These are phyloP conservation scores for Enteromius unitaeniatus DNA, from an alignment of 2,797 vertebrate species.

Conservation along the genomic window DNA sequence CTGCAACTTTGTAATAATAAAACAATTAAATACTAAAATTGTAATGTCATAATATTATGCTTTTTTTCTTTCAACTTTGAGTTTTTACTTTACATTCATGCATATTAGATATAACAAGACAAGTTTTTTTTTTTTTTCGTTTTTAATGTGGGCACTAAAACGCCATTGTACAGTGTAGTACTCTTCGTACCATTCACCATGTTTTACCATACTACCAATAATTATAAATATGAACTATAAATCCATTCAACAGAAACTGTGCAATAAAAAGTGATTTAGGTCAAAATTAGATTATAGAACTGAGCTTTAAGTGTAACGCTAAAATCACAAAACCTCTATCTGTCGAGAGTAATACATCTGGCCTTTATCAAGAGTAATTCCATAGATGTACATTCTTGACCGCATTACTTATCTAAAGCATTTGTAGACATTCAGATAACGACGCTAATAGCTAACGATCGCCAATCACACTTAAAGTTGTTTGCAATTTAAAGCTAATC, in stretches of 20 bases:
- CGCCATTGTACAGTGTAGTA: not conserved
- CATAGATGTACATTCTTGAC: slow-evolving; percentile 13
- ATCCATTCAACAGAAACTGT: slow-evolving; percentile 8
- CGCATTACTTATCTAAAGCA: slow-evolving; percentile 25
- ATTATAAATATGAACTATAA: no score
- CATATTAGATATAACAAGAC: not conserved
- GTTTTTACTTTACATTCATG: not conserved
- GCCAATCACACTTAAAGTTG: slow-evolving; percentile 29
- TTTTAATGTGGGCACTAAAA: not conserved
- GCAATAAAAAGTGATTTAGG: not conserved
- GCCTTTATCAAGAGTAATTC: slow-evolving; percentile 21
- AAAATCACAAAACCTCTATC: not conserved
- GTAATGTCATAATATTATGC: not conserved
- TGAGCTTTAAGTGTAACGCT: not conserved
- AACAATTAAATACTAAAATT: not conserved
- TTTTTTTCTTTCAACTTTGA: not conserved
- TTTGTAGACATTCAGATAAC: slow-evolving; percentile 44
- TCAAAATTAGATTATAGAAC: not conserved
- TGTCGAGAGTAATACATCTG: slow-evolving; percentile 13
- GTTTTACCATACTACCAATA: not conserved
- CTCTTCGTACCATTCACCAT: not conserved
- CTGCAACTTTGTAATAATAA: not conserved
- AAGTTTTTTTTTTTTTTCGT: no score
- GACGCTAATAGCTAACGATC: slow-evolving; percentile 10
- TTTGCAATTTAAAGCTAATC: slow-evolving; percentile 39